A percentile compares a stretch with the other conserved stretches of the same genome.
Conservation (phyloP, 1,140 invertebrate species). For the Pseudomyrmex dendroicus region DNA sequence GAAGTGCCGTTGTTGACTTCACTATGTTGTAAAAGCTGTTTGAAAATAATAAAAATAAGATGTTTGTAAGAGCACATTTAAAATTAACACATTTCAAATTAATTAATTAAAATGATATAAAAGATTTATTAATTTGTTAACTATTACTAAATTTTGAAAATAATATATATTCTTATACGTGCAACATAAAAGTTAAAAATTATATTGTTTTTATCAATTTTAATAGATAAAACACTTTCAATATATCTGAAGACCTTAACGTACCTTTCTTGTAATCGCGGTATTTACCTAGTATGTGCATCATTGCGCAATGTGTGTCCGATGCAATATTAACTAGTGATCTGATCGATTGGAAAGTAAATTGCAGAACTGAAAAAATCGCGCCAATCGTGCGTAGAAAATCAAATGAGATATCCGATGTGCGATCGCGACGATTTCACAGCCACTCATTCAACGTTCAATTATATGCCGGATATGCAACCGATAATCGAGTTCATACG, state of each 20-base stretch:
- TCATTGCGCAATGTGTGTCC: not conserved
- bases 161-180: not conserved
- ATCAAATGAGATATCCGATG: conserved; percentile 12
- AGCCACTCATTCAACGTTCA: not conserved
- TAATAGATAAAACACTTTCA: not conserved
- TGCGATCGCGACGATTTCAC: not conserved
- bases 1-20: not conserved
- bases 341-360: not conserved
- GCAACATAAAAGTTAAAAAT: not conserved
- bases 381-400: not conserved
- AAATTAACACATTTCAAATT: not conserved
- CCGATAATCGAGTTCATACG: conserved; percentile 1
- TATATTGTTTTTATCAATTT: conserved; percentile 7
- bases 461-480: conserved; percentile 17
- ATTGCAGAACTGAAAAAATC: not conserved
- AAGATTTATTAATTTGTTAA: not conserved
- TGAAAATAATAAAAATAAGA: conserved; percentile 1
- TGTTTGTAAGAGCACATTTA: not conserved
- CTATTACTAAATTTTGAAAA: not conserved
- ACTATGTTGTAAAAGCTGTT: not conserved
- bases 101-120: not conserved
- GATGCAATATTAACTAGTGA: not conserved
- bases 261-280: not conserved
- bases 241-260: not conserved
- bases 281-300: not conserved